These are phyloP conservation scores for Leptopilina myrica DNA, from an alignment of 2,888 invertebrate species.

Conservation along the genomic window DNA sequence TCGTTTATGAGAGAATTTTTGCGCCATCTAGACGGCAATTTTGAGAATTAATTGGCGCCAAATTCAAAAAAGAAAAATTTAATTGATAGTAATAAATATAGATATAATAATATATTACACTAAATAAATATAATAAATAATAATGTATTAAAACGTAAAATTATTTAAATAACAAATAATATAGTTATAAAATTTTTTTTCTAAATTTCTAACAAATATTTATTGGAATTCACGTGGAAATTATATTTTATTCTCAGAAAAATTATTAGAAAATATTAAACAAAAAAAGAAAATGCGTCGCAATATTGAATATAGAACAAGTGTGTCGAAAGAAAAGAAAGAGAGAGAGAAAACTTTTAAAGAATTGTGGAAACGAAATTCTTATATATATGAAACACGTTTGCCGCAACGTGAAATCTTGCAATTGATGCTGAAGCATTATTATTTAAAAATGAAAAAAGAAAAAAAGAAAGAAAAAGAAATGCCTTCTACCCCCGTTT, in stretches of 20 bases:
- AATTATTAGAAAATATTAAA: neutral
- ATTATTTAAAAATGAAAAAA: neutral
- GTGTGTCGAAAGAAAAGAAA: neutral
- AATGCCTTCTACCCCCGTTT: conserved; percentile 66
- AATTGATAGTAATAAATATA: too few species aligned
- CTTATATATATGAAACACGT: conserved; percentile 38
- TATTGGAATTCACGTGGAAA: neutral
- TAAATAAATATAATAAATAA: too few species aligned
- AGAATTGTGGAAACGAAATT: conserved; percentile 46
- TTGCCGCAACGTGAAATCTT: conserved; percentile 40
- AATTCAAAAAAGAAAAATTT: too few species aligned
- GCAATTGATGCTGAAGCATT: conserved; percentile 48
- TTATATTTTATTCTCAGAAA: neutral
- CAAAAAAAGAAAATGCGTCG: conserved; percentile 15
- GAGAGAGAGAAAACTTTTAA: conserved; percentile 45
- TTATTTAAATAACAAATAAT: too few species aligned
- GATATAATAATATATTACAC: too few species aligned
- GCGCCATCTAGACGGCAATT: too few species aligned
- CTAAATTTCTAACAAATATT: too few species aligned
- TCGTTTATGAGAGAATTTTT: too few species aligned
- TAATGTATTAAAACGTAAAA: too few species aligned
- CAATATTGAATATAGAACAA: conserved; percentile 37
- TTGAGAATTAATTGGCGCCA: too few species aligned
- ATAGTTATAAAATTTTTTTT: too few species aligned
- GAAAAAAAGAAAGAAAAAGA: conserved; percentile 7